Conservation (phyloP, 1,140 invertebrate species). For the Meloidogyne chitwoodi region DNA sequence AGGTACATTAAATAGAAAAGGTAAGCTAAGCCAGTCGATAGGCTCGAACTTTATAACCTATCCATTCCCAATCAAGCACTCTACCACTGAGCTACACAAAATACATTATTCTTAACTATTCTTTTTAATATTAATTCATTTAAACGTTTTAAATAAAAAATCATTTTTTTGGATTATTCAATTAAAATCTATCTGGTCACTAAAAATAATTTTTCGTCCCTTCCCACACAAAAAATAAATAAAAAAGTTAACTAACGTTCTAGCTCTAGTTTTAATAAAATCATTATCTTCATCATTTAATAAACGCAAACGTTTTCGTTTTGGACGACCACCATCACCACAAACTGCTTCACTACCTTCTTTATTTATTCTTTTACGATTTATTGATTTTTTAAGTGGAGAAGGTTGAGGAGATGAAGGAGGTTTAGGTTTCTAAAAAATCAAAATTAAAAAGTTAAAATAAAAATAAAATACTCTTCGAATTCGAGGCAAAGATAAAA, state of each 20-base stretch:
- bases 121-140: too few relatives aligned
- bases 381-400: too few relatives aligned
- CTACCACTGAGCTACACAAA: too few relatives aligned
- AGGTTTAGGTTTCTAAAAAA: not conserved
- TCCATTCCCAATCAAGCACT: too few relatives aligned
- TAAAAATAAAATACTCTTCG: not conserved
- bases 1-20: too few relatives aligned
- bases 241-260: not conserved
- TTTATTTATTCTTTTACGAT: not conserved
- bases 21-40: too few relatives aligned
- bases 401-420: not conserved
- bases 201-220: too few relatives aligned
- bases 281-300: not conserved
- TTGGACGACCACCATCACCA: not conserved
- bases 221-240: not conserved
- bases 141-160: too few relatives aligned
- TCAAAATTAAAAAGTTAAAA: not conserved
- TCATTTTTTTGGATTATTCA: too few relatives aligned
- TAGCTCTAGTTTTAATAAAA: not conserved
- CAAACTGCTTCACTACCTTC: not conserved
- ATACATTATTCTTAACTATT: too few relatives aligned
- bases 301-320: not conserved
- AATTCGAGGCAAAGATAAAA: not conserved
- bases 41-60: too few relatives aligned
- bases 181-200: too few relatives aligned